These are phyloP conservation scores for Ispidina picta DNA, from an alignment of 2,797 vertebrate species.

Conservation along the genomic window DNA sequence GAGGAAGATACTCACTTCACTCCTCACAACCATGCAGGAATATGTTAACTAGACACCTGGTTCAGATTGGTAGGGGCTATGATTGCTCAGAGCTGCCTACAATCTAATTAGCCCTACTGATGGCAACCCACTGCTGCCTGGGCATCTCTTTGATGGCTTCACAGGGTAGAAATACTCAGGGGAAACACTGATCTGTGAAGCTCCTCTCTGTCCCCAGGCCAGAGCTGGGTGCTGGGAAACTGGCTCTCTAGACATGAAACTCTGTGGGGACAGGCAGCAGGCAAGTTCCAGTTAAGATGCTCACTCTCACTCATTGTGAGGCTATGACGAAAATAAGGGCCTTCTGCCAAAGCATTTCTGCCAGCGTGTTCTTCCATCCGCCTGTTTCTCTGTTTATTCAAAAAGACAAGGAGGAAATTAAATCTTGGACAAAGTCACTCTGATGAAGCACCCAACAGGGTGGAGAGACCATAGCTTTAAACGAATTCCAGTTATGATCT, in stretches of 20 bases:
- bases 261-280: not conserved
- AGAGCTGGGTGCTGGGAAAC: not conserved
- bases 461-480: constrained; percentile 6
- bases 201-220: not conserved
- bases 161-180: not conserved
- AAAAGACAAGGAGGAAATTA: constrained; percentile 18
- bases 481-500: constrained; percentile 53
- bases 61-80: accelerated
- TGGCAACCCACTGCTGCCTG: not conserved
- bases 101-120: not conserved
- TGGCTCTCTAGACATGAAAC: not conserved
- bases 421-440: constrained; percentile 9
- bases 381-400: not conserved
- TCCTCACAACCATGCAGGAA: not conserved
- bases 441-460: constrained; percentile 43
- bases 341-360: not conserved
- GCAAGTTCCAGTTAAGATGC: not conserved
- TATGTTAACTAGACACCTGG: not conserved
- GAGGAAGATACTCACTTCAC: not conserved
- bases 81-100: not conserved
- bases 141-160: not conserved
- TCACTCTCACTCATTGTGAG: not conserved
- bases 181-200: not conserved
- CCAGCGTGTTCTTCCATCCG: not conserved
- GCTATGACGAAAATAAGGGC: not conserved